Conservation (phyloP, 2,797 vertebrate species). For the Cheirogaleus major region DNA sequence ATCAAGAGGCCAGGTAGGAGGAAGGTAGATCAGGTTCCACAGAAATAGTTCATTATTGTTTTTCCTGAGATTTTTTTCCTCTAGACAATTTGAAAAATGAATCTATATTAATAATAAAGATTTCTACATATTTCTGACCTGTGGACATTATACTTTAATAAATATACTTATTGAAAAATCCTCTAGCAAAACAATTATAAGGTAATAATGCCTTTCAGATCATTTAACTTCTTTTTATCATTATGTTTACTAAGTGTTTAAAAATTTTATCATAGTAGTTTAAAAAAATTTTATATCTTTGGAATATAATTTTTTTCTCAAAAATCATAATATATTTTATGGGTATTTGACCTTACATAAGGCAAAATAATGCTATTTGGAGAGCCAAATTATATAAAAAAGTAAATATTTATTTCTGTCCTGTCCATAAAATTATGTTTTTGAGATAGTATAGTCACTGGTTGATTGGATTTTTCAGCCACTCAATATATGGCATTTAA, state of each 20-base stretch:
- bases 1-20: background rate
- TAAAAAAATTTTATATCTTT: conserved; percentile 17
- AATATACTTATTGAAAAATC: background rate
- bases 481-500: background rate
- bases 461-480: background rate
- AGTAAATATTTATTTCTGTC: conserved; percentile 9
- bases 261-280: conserved; percentile 1
- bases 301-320: conserved; percentile 17
- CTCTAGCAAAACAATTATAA: background rate
- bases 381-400: background rate
- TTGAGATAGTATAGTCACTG: background rate
- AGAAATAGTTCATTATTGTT: background rate
- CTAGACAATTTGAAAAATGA: background rate
- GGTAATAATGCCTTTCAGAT: background rate
- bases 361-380: background rate
- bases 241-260: background rate
- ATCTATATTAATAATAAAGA: background rate
- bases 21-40: background rate
- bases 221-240: conserved; percentile 1
- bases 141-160: background rate
- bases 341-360: background rate
- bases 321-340: background rate
- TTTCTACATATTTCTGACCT: background rate
- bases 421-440: background rate
- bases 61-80: background rate